phyloP scores from a whole-genome alignment of 2,113 vertebrate genomes.

The Ceratotherium simum region DNA sequence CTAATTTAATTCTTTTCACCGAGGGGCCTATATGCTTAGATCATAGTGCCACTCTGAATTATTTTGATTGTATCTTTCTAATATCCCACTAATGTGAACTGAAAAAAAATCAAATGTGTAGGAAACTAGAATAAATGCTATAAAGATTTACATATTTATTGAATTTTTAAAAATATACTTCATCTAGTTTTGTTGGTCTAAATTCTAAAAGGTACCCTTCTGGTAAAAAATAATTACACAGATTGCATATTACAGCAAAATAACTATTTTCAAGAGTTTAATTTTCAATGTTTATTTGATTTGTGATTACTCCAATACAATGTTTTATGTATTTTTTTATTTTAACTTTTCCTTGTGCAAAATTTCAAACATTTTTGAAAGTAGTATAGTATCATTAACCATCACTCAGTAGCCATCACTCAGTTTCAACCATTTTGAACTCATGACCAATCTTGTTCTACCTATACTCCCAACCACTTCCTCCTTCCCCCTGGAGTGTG shows the following conservation, averaged over 20 bases:
- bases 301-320: not conserved
- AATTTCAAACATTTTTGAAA: not conserved
- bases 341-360: not conserved
- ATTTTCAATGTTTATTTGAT: not conserved
- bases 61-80: conserved; percentile 44
- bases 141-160: not conserved
- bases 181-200: not conserved
- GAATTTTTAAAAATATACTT: not conserved
- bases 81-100: conserved; percentile 1
- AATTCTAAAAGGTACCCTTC: conserved; percentile 2
- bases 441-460: not conserved
- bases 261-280: not conserved
- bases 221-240: not conserved
- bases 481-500: not conserved
- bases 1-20: conserved; percentile 60
- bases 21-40: not conserved
- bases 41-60: conserved; percentile 32
- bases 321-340: not conserved
- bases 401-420: not conserved
- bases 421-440: not conserved
- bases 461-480: not conserved
- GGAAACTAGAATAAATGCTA: not conserved
- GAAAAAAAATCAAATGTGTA: not conserved
- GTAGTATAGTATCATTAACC: not conserved
- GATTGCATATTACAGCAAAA: not conserved